Percentiles rank a stretch among this genome's conserved stretches.
These are phyloP conservation scores for Halocynthia roretzi DNA, from an alignment of 23 tunicate genomes.

Conservation along the genomic window DNA sequence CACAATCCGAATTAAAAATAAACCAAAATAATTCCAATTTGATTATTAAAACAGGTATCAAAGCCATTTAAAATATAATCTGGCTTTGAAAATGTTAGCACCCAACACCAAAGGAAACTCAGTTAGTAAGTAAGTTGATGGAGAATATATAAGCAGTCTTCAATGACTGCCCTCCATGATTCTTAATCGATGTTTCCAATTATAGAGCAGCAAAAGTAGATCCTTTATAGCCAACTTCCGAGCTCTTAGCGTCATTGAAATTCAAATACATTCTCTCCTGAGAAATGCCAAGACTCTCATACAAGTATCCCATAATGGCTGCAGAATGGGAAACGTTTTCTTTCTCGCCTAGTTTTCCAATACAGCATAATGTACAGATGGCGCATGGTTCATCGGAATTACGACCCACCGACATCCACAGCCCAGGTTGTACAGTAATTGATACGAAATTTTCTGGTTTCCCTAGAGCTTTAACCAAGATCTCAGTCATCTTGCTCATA, in stretches of 20 bases:
- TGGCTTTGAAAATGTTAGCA: no score
- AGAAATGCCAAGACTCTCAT: conserved; percentile 2
- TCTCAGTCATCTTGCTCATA: conserved; percentile 18
- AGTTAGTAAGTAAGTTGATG: no score
- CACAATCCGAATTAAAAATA: no score
- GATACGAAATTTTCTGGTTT: conserved; percentile 46
- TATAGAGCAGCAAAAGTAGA: conserved; percentile 1
- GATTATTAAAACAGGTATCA: no score
- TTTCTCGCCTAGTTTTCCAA: conserved; percentile 1
- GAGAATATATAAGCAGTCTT: no score
- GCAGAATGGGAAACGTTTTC: not conserved
- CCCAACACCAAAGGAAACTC: no score
- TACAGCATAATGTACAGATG: not conserved
- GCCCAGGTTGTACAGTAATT: conserved; percentile 31
- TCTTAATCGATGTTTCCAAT: no score
- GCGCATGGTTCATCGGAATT: conserved; percentile 69
- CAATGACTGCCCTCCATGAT: no score
- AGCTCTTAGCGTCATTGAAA: not conserved
- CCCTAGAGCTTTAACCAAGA: conserved; percentile 15
- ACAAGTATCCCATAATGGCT: not conserved
- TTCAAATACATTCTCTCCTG: conserved; percentile 2
- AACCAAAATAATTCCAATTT: no score
- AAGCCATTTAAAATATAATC: no score
- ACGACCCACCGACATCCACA: conserved; percentile 58
- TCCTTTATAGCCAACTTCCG: conserved; percentile 15